Base-by-base conservation (phyloP, 2,113 vertebrate genomes). In the Andinoacara biseriatus region DNA sequence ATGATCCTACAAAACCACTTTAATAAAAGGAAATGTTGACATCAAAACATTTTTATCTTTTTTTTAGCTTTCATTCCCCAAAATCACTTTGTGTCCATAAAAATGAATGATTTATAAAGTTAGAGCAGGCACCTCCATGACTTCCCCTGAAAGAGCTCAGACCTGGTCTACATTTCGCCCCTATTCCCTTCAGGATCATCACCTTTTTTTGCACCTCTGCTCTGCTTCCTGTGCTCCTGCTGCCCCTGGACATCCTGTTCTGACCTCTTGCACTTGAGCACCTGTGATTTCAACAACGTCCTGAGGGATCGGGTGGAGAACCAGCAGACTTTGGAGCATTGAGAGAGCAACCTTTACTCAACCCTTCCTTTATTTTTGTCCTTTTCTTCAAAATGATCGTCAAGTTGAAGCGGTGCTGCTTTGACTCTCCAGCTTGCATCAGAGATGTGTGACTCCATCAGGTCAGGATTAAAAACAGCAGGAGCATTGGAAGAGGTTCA, bases 1-100 rank as follows among this genome's bases (percentile, higher is more conserved):
- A 26, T 29, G 29, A 59, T 43, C 22, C 0, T 59, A 24, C 35
- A 76, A 69, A 0, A 0, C 2, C 49, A 6, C 65, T 0, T 43
- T 65, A 65, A 2, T 43, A 38, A 38, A 10, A 38, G 35, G 35
- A 38, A 38, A 38, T 38, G 9, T 3, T 38, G 35, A 38, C 35
- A 33, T 33, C 33, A 38, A 38, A 38, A 38, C 8, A 38, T 38
- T 8, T 8, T 38, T 38, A 8, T 33, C 31, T 33, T 6, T 6
- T 6, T 6, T 26, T 26, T 26, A 26, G 26, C 43, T 46, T 46
- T 46, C 43, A 46, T 46, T 46, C 43, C 38, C 43, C 43, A 4
- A 11, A 46, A 15, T 15, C 5, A 3, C 3, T 14, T 46, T 13
- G 43, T 46, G 43, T 15, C 4, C 43, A 14, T 14, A 11, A 40